Percentiles rank a stretch among this genome's conserved stretches.
These are phyloP conservation scores for Chlamydotis undulata DNA, from an alignment of 2,113 vertebrate species.

Conservation along the genomic window DNA sequence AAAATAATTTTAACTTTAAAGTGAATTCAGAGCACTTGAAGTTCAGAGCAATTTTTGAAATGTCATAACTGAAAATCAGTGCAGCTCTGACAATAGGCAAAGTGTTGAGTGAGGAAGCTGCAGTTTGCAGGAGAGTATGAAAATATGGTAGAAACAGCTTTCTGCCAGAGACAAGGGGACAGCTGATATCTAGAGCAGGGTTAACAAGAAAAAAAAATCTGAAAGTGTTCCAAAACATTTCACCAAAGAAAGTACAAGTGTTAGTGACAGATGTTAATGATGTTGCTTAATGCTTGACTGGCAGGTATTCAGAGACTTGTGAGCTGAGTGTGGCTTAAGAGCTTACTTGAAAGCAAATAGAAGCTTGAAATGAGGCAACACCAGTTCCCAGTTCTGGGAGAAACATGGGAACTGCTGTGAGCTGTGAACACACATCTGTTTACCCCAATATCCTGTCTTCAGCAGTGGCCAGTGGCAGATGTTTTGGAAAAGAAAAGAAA, in stretches of 20 bases:
- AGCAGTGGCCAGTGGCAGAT: background rate
- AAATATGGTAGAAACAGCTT: background rate
- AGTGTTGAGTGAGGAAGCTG: background rate
- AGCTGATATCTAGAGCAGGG: background rate
- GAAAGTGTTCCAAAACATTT: conserved; percentile 12
- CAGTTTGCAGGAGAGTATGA: background rate
- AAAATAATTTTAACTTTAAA: background rate
- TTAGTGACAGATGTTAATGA: conserved; percentile 47
- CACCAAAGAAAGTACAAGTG: conserved; percentile 11
- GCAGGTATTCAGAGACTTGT: conserved; percentile 47
- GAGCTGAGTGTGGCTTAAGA: conserved; percentile 9
- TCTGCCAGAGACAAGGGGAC: background rate
- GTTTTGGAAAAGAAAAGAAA: conserved; percentile 35
- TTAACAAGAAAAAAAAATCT: background rate
- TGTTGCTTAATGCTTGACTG: conserved; percentile 49
- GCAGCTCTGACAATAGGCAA: background rate
- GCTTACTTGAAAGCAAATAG: conserved; percentile 47
- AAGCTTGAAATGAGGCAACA: conserved; percentile 33
- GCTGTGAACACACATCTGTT: background rate
- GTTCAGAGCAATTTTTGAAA: background rate
- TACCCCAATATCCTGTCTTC: background rate
- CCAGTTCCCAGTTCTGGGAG: background rate
- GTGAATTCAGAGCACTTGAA: background rate
- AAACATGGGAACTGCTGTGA: background rate
- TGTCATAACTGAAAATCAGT: background rate